Evolutionary conservation across 2,888 invertebrate species (phyloP), one percentile per base, ranked within the genome.

Genomic region (Isoperla grammatica): DNA sequence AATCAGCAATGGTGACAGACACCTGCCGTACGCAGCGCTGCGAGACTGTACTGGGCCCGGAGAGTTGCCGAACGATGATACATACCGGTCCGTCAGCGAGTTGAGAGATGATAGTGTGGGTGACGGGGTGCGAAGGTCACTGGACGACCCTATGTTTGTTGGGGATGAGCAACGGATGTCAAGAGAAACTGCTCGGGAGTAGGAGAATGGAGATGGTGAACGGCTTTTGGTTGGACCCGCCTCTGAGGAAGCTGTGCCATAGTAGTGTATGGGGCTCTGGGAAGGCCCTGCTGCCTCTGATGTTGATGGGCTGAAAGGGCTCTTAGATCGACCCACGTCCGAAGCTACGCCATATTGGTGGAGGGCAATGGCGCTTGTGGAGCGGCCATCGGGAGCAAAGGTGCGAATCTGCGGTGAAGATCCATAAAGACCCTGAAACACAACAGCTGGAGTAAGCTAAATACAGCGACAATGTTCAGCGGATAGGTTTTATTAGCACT

Each of bases 401-500:
- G 90, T 88, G 64, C 90, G 82, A 66, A 90, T 90, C 66, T 90
- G 90, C 1, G 90, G 90, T 0, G 90, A 90, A 0, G 89, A 88
- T 6, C 88, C 89, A 42, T 90, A 86, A 70, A 88, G 88, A 17
- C 84, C 83, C 82, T 85, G 74, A 2, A 57, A 55, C 59, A 46
- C 5, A 29, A 11, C 55, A n/a, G 5, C 5, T 6, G 5, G n/a
- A 6, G 2, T 29, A 29, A 29, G 29, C 29, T 6, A 29, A 29
- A 8, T 29, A n/a, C n/a, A n/a, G n/a, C n/a, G n/a, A n/a, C n/a
- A n/a, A n/a, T n/a, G n/a, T n/a, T n/a, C n/a, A n/a, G n/a, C n/a
- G n/a, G n/a, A n/a, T n/a, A n/a, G n/a, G n/a, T n/a, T n/a, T n/a
- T n/a, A n/a, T n/a, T n/a, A n/a, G n/a, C n/a, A n/a, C n/a, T n/a